Conservation (phyloP, 2,888 invertebrate genomes). For the Itoplectis maculator region DNA sequence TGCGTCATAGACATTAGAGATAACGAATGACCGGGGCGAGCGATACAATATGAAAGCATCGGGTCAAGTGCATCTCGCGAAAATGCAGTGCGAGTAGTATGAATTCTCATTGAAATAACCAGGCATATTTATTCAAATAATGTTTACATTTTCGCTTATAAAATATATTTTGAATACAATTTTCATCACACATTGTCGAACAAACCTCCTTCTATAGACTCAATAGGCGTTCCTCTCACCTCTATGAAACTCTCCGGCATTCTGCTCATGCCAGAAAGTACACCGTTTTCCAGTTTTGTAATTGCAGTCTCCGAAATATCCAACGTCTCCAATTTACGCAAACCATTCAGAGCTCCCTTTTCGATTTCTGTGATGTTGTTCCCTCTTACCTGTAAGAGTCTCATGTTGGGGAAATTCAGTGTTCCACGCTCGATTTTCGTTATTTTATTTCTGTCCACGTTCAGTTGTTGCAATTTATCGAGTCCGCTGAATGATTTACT, state of each 20-base stretch:
- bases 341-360: not conserved
- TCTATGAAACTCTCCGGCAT: not conserved
- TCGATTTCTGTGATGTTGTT: not conserved
- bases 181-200: not conserved
- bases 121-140: not conserved
- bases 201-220: not conserved
- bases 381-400: not conserved
- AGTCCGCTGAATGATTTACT: too few relatives aligned
- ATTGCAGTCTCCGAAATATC: not conserved
- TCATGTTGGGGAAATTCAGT: not conserved
- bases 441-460: not conserved
- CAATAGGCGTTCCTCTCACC: not conserved
- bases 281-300: not conserved
- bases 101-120: too few relatives aligned
- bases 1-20: not conserved
- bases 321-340: not conserved
- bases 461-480: too few relatives aligned
- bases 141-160: not conserved
- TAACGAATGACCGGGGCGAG: too few relatives aligned
- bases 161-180: not conserved
- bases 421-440: not conserved
- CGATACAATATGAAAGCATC: too few relatives aligned
- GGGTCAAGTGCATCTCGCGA: too few relatives aligned
- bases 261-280: not conserved
- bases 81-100: too few relatives aligned